Evolutionary conservation across 1,140 invertebrate species (phyloP).

Genomic region (Chironomus tepperi): DNA sequence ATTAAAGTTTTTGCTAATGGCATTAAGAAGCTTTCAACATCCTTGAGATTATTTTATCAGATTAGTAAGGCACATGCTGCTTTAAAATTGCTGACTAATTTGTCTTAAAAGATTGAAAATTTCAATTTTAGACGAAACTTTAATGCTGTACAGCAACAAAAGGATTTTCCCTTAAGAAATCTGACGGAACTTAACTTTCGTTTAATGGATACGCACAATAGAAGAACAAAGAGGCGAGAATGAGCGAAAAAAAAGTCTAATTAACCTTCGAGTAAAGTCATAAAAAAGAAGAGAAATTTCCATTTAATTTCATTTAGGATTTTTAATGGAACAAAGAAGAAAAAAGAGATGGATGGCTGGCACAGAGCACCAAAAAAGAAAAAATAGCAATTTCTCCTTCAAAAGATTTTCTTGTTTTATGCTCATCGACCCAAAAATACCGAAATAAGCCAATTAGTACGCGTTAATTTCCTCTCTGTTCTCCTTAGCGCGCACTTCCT

Average conservation of each 20-base stretch:
- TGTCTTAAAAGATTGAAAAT: too few species aligned
- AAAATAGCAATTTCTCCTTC: background rate
- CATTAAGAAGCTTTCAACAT: too few species aligned
- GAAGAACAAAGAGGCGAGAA: too few species aligned
- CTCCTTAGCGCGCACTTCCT: too few species aligned
- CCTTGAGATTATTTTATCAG: too few species aligned
- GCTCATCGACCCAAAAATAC: background rate
- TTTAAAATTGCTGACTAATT: too few species aligned
- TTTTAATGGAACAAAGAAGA: constrained; percentile 5
- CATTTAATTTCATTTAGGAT: background rate
- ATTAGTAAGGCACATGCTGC: too few species aligned
- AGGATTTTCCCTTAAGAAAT: too few species aligned
- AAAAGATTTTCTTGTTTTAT: background rate
- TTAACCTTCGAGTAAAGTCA: constrained; percentile 12
- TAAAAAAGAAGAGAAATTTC: background rate
- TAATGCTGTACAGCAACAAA: too few species aligned
- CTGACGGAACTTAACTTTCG: background rate
- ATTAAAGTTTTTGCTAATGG: too few species aligned
- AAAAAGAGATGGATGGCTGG: background rate
- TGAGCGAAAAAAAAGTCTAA: background rate
- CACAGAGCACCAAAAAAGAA: background rate
- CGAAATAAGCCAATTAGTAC: background rate
- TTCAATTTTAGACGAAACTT: too few species aligned
- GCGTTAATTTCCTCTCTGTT: too few species aligned
- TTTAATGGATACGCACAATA: background rate